Base-by-base conservation (phyloP, 2,888 invertebrate species). In the Ichneumoninae sp. region DNA sequence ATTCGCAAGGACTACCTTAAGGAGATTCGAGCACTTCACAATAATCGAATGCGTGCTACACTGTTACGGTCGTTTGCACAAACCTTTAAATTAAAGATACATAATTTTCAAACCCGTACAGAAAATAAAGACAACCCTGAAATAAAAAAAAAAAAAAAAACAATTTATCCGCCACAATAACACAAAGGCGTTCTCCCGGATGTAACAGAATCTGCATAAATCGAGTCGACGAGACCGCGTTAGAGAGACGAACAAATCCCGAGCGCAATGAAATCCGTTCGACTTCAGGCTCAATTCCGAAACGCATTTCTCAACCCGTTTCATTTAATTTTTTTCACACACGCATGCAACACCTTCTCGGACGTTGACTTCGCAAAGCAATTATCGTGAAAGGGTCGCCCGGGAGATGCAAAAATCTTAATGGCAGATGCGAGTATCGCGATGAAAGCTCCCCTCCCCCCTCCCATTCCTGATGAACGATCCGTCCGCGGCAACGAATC, bases 331-430 rank as follows among this genome's bases (percentile, higher is more conserved):
- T 63, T 63, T 33, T 26, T 5, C 30, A 3, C 63, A 33, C 44
- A 47, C 44, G 44, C 13, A 47, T 47, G 44, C 44, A 47, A 47
- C 44, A 63, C 33, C n/a, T 63, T 63, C 33, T 7, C 19, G 16
- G 44, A 65, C 63, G 47, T 50, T 4, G 63, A 69, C 60, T 36
- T 60, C 26, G 74, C 33, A 40, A 65, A 75, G 70, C 75, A 75
- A 80, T 75, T 76, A 83, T 71, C 80, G 47, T 75, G 70, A 83
- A 75, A 75, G 83, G 70, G 44, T 70, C 75, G 47, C 47, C 50
- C 57, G 22, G 54, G 69, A 65, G 52, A 69, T 63, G 70, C 69
- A 70, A 70, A 83, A 71, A 70, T 70, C 65, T 80, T 71, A 83
- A 80, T 83, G 83, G 83, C 66, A 78, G 69, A 69, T 69, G 44